Base-by-base conservation (phyloP, 1,140 invertebrate species). In the Drosophila azteca region DNA sequence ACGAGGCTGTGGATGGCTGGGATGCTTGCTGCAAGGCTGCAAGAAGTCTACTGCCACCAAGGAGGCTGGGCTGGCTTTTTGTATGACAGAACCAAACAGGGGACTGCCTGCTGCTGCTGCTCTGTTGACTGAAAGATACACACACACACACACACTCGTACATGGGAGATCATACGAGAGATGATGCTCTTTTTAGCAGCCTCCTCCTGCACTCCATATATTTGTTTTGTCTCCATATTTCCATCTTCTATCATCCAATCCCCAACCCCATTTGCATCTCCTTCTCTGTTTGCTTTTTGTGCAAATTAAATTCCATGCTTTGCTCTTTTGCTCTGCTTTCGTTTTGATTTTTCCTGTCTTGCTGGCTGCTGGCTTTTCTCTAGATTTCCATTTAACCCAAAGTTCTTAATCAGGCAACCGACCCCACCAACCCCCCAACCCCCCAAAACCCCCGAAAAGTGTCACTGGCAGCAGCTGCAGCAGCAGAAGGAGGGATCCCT, bases 391-490 rank as follows among this genome's bases (percentile, higher is more conserved):
- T 83, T 84, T 84, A 65, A 84, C 54, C 71, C 71, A 71, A 76
- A 76, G 66, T 84, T 59, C 71, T 72, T 83, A 83, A 83, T 83
- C 79, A 83, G 61, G 79, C 60, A 51, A 43, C 48, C 65, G 35
- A 11, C 35, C 11, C 8, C 41, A 24, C 31, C 31, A 53, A 9
- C 35, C 9, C 29, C 41, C 31, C 31, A 17, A 53, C 3, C 3
- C 2, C 39, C 31, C 29, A 29, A 53, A 41, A 20, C 57, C 57
- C 39, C 45, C 41, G 45, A 55, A 59, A 63, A 53, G 58, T 73
- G 69, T 63, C 69, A 72, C 68, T 62, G 79, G 58, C 67, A 81
- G 52, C 20, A 39, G 22, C 57, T n/a, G n/a, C 39, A 43, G 39
- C 20, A 39, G 22, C 57, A 29, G 13, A 15, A 24, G 24, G 9